Evolutionary conservation across 2,113 vertebrate species (phyloP).

Genomic region (Phalacrocorax aristotelis): DNA sequence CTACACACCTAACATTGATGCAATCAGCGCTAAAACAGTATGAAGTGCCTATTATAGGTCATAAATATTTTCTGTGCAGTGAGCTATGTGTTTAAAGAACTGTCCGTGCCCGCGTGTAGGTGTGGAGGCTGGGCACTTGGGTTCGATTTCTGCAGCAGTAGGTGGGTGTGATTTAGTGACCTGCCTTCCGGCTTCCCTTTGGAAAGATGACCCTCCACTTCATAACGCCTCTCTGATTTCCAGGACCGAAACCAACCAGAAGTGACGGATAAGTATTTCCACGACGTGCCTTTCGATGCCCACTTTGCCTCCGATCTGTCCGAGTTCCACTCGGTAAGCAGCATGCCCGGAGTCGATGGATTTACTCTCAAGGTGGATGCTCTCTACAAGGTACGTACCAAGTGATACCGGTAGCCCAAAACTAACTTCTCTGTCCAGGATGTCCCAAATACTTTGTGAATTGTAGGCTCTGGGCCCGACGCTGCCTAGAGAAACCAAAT

Average conservation of each 20-base stretch:
- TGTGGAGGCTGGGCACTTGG: not conserved
- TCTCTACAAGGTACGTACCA: slow-evolving; percentile 87
- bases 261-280: slow-evolving; percentile 89
- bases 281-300: slow-evolving; percentile 94
- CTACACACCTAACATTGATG: not conserved
- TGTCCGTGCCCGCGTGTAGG: fast-evolving
- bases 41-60: too few species aligned
- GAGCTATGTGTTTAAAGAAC: not conserved
- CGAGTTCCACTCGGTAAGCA: slow-evolving; percentile 82
- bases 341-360: slow-evolving; percentile 93
- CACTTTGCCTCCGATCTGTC: slow-evolving; percentile 86
- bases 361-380: slow-evolving; percentile 97
- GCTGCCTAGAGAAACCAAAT: not conserved
- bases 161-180: fast-evolving
- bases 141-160: not conserved
- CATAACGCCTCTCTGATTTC: not conserved
- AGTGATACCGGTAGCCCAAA: not conserved
- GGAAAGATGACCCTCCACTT: not conserved
- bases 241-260: slow-evolving; percentile 95
- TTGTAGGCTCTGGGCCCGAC: not conserved
- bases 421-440: not conserved
- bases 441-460: not conserved
- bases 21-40: not conserved
- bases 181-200: not conserved
- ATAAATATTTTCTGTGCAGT: not conserved